Evolutionary conservation across 2,888 invertebrate genomes (phyloP), one percentile per base, ranked within the genome.

Genomic region (Gastracanthus pulcherrimus): DNA sequence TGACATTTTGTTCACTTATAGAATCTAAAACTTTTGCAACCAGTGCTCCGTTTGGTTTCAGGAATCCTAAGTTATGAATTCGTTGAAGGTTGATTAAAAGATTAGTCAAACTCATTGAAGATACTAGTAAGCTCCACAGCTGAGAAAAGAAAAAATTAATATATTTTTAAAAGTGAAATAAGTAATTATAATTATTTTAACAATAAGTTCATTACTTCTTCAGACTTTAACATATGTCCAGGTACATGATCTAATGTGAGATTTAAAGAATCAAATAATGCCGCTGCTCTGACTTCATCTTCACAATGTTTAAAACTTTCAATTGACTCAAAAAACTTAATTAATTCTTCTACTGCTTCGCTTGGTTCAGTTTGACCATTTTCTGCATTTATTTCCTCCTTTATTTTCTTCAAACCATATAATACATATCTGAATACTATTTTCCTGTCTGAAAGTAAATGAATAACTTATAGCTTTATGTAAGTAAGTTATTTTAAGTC

Each of bases 181-280:
- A 55, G 16, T 19, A 16, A 31, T 19, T 55, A 11, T 38, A 62
- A 13, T n/a, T 55, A 66, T 78, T 74, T 55, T 80, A 0, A 69
- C 45, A 74, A 36, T 34, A 72, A 13, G 11, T 70, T 66, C 62
- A 93, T 90, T 91, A 95, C 95, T 88, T 93, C 93, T 88, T 93
- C 93, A 62, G 94, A 93, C 85, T 95, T 95, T 62, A 95, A 91
- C 82, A 95, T 91, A 86, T 93, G 93, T 6, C 94, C 94, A 75
- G 96, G 95, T n/a, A 96, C 93, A 89, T 96, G 95, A 85, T 95
- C 94, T 51, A 96, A 91, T 9, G 93, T 93, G 67, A 95, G 94
- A 67, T 93, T 91, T 83, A 94, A 90, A 51, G 92, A 90, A 76
- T 92, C 89, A 0, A 94, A 92, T 19, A 95, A 89, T 16, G 89